A percentile compares a stretch with the other conserved stretches of the same genome.
Evolutionary conservation across 2,888 invertebrate genomes (phyloP).

Genomic region (Netelia fuscicornis): DNA sequence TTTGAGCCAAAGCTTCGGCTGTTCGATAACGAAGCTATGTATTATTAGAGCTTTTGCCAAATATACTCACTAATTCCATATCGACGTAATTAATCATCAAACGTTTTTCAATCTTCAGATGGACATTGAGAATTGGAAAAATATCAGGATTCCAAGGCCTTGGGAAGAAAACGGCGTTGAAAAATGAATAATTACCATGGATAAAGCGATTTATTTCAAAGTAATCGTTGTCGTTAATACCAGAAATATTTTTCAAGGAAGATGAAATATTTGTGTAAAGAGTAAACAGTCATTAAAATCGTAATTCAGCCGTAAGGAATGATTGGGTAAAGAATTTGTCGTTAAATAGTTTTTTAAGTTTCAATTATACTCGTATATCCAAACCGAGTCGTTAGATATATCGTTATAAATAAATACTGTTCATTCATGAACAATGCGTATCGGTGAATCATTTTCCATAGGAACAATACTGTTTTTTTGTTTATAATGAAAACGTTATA

Average conservation of each 20-base stretch:
- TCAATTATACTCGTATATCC: neutral
- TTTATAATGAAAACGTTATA: too few species aligned
- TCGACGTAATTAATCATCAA: conserved; percentile 42
- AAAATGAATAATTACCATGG: conserved; percentile 16
- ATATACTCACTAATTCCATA: neutral
- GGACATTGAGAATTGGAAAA: conserved; percentile 94
- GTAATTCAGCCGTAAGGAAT: neutral
- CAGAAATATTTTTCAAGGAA: neutral
- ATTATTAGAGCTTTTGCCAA: neutral
- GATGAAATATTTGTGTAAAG: conserved; percentile 22
- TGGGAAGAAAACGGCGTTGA: conserved; percentile 88
- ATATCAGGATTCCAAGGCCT: conserved; percentile 93
- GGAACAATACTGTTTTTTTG: too few species aligned
- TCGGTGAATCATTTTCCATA: too few species aligned
- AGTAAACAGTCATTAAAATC: neutral
- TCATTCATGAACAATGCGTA: too few species aligned
- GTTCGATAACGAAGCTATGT: too few species aligned
- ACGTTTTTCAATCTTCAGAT: conserved; percentile 80
- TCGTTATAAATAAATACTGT: conserved; percentile 4
- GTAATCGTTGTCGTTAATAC: conserved; percentile 1
- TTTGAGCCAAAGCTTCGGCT: too few species aligned
- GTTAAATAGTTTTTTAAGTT: conserved; percentile 14
- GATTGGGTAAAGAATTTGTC: conserved; percentile 5
- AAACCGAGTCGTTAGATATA: neutral
- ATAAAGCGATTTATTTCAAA: conserved; percentile 38